Evolutionary conservation across 2,113 vertebrate genomes (phyloP).

Genomic region (Colossoma macropomum): DNA sequence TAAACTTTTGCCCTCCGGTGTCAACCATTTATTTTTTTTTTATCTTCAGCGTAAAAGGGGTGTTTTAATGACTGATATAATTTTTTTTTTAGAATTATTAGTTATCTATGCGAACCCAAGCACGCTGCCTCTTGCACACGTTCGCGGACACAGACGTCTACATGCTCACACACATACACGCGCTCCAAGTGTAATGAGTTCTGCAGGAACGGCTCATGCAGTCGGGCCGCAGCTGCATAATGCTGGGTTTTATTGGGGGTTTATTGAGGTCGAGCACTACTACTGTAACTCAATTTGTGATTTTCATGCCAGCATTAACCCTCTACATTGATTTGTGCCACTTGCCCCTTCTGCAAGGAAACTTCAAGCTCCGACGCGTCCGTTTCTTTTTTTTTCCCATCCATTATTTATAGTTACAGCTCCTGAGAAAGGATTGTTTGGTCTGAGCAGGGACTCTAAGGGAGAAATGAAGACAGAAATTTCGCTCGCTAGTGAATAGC

Average conservation of each 20-base stretch:
- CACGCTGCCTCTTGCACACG: conserved; percentile 3
- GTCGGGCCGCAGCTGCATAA: conserved; percentile 54
- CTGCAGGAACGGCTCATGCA: conserved; percentile 23
- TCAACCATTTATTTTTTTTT: conserved; percentile 33
- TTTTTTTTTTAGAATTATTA: conserved; percentile 36
- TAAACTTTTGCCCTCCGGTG: conserved; percentile 45
- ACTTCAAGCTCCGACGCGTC: neutral
- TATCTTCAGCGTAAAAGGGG: conserved; percentile 26
- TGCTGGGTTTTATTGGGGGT: conserved; percentile 57
- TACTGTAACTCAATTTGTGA: conserved; percentile 51
- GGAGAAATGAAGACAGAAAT: neutral
- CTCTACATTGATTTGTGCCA: conserved; percentile 57
- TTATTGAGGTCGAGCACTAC: conserved; percentile 59
- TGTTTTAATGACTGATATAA: conserved; percentile 10
- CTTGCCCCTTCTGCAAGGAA: conserved; percentile 40
- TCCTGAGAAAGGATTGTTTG: conserved; percentile 2
- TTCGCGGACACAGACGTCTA: neutral
- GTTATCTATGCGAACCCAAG: conserved; percentile 27
- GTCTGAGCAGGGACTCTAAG: neutral
- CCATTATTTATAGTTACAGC: neutral
- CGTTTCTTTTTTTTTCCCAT: neutral
- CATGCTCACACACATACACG: conserved; percentile 28
- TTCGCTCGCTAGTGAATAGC: neutral
- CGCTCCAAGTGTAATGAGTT: conserved; percentile 43
- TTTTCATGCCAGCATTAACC: conserved; percentile 59